Percentiles rank a stretch among this genome's conserved stretches.
Conservation (phyloP, 2,888 invertebrate species). For the Trissoscelio sp. region DNA sequence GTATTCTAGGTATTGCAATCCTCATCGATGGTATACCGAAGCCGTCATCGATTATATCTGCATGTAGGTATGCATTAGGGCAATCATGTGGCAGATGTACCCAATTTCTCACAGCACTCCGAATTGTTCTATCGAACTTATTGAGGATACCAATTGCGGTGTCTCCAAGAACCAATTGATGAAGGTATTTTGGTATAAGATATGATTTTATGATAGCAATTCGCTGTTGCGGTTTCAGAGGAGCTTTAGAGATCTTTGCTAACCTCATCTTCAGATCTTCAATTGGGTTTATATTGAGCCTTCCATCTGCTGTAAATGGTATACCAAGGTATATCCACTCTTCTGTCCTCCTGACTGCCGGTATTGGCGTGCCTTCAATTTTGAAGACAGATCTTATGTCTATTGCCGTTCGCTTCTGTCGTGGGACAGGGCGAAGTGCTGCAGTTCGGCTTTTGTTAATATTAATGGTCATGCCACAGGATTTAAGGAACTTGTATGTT, state of each 20-base stretch:
- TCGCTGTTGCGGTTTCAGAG: constrained; percentile 67
- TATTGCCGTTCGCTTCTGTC: constrained; percentile 49
- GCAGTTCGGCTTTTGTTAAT: constrained; percentile 69
- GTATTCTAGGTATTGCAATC: neutral
- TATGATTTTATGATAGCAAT: constrained; percentile 36
- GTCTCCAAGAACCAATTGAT: neutral
- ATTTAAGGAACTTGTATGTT: neutral
- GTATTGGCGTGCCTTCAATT: constrained; percentile 1
- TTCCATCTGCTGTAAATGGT: constrained; percentile 10
- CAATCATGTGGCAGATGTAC: too few species aligned
- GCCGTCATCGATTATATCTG: neutral
- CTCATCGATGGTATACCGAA: constrained; percentile 1
- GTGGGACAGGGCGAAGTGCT: constrained; percentile 15
- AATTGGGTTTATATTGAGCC: neutral
- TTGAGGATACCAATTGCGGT: neutral
- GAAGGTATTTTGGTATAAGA: neutral
- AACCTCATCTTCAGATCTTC: neutral
- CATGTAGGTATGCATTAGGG: neutral
- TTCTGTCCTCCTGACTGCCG: neutral
- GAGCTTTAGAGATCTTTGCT: constrained; percentile 57
- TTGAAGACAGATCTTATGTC: constrained; percentile 20
- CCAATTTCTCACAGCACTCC: neutral
- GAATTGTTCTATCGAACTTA: neutral
- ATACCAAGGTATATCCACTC: constrained; percentile 55
- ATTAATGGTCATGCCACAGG: constrained; percentile 68